phyloP scores from a whole-genome alignment of 1,140 invertebrate species.

The Fopius arisanus region DNA sequence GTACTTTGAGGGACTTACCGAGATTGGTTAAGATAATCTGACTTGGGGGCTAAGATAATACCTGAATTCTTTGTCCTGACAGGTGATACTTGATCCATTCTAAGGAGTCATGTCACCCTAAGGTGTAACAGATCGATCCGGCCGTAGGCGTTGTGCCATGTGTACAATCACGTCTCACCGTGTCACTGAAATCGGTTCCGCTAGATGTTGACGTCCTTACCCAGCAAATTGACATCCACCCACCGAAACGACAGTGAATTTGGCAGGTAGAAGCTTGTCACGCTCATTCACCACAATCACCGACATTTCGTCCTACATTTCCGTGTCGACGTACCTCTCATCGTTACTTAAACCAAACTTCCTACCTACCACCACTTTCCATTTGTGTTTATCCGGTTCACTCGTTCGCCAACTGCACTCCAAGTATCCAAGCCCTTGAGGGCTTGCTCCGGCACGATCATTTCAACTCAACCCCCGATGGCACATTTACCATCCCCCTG shows the following conservation, averaged over 20 bases:
- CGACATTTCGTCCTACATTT: slow-evolving; percentile 2
- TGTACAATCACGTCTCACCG: not conserved
- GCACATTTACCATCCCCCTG: not conserved
- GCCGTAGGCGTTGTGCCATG: not conserved
- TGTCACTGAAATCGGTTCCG: not conserved
- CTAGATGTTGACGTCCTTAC: not conserved
- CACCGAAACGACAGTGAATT: not conserved
- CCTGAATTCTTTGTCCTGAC: not conserved
- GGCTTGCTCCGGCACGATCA: not conserved
- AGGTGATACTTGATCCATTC: not conserved
- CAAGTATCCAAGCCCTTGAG: not conserved
- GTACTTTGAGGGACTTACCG: too few relatives aligned
- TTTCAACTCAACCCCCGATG: not conserved
- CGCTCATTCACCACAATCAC: slow-evolving; percentile 2
- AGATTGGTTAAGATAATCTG: too few relatives aligned
- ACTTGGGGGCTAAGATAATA: too few relatives aligned
- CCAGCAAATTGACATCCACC: not conserved
- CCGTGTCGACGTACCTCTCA: not conserved
- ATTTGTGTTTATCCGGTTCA: slow-evolving; percentile 11
- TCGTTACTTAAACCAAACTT: slow-evolving; percentile 2
- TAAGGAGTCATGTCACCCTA: not conserved
- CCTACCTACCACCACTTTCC: not conserved
- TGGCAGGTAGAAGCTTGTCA: not conserved
- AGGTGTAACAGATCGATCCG: not conserved
- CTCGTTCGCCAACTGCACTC: slow-evolving; percentile 7